A percentile compares a stretch with the other conserved stretches of the same genome.
Evolutionary conservation across 2,113 vertebrate species (phyloP).

Genomic region (Ascaphus truei): DNA sequence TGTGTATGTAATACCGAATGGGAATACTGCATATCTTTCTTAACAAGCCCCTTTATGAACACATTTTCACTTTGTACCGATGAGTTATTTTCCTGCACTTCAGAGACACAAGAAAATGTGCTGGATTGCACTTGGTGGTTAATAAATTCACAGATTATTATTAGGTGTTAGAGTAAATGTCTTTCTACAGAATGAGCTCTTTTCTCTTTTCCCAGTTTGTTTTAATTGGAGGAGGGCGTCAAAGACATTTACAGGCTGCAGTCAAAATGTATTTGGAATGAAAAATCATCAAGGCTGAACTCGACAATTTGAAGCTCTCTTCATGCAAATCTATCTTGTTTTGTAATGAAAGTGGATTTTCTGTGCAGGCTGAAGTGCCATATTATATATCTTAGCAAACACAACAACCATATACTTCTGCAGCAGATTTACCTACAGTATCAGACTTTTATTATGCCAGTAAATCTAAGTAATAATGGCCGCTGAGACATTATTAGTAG

Average conservation of each 20-base stretch:
- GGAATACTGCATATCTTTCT: conserved; percentile 24
- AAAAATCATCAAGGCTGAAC: background rate
- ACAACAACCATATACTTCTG: conserved; percentile 1
- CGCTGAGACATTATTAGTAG: conserved; percentile 42
- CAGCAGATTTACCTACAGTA: conserved; percentile 29
- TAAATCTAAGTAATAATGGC: conserved; percentile 48
- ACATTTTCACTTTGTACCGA: background rate
- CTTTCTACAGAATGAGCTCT: background rate
- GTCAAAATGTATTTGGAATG: conserved; percentile 11
- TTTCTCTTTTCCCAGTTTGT: background rate
- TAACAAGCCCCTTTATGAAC: conserved; percentile 24
- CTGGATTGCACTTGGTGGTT: background rate
- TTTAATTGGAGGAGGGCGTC: conserved; percentile 19
- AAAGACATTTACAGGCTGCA: conserved; percentile 26
- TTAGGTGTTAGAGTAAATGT: background rate
- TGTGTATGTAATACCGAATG: conserved; percentile 29
- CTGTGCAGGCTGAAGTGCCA: background rate
- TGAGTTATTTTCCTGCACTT: background rate
- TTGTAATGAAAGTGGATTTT: background rate
- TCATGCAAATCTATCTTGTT: background rate
- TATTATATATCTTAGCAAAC: conserved; percentile 12
- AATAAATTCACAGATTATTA: conserved; percentile 1
- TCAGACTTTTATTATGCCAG: conserved; percentile 34
- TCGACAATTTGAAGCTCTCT: conserved; percentile 3
- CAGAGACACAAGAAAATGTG: background rate